Conservation (phyloP, 2,113 vertebrate species). For the Tachycineta bicolor region DNA sequence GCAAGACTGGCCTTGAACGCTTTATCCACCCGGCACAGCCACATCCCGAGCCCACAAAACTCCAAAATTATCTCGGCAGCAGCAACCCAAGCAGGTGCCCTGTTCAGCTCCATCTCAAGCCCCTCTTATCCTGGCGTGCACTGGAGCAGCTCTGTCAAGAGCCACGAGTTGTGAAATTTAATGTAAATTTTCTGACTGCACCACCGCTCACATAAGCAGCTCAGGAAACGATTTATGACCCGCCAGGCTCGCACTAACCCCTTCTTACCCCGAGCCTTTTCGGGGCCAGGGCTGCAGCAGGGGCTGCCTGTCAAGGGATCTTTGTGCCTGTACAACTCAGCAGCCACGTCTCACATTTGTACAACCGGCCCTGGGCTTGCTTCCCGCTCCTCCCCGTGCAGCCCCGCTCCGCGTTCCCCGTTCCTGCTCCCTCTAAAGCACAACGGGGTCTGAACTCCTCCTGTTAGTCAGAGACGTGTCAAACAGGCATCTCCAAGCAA, state of each 20-base stretch:
- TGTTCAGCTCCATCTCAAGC: not conserved
- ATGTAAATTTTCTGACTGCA: not conserved
- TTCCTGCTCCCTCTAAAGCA: not conserved
- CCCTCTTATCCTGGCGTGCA: not conserved
- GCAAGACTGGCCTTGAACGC: not conserved
- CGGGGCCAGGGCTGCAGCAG: not conserved
- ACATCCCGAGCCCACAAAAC: accelerated
- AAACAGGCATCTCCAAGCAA: not conserved
- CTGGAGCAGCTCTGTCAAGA: not conserved
- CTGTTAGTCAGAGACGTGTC: accelerated
- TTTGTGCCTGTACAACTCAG: not conserved
- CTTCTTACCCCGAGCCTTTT: not conserved
- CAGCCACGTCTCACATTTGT: not conserved
- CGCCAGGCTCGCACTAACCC: not conserved
- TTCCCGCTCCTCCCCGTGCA: not conserved
- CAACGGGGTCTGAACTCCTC: not conserved
- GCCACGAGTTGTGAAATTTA: not conserved
- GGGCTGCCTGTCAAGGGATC: not conserved
- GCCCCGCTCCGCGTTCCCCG: accelerated
- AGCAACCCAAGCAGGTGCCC: not conserved
- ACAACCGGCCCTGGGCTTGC: not conserved
- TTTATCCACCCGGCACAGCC: not conserved
- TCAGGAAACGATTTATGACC: not conserved
- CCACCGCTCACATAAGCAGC: not conserved
- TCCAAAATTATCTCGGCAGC: accelerated